Base-by-base conservation (phyloP, 1,140 invertebrate genomes). In the Papilio dardanus region DNA sequence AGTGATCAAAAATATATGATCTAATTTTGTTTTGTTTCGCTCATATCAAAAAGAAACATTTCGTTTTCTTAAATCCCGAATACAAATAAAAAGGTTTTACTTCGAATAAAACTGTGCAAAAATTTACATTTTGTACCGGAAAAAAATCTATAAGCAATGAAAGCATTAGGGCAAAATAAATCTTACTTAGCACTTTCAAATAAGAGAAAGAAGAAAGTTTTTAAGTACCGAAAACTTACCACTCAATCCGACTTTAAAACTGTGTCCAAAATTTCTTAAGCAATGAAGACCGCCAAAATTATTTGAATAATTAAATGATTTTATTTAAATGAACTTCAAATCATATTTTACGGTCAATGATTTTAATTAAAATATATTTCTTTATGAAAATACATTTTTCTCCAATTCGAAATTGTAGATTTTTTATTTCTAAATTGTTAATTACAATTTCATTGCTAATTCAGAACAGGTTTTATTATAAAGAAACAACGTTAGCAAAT, bases 191-290 rank as follows among this genome's bases (percentile, higher is more conserved):
- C 21, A 69, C 67, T 69, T 69, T 69, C n/a, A 24, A 69, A 69
- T 69, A 69, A 69, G 67, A 69, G 35, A 69, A 69, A 69, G 67
- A 37, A 69, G 35, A 69, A 69, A 69, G 67, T 69, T 69, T 40
- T 69, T 69, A 69, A 69, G 67, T 40, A 69, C 33, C 19, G n/a
- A 69, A 69, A 69, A 69, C 67, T 69, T 69, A 69, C 67, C 67
- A 69, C 67, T 69, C 67, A 69, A 69, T 69, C 67, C 67, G 67
- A 69, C 67, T 69, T 69, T 69, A 69, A 69, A 69, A 69, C 67
- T 69, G 67, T 69, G 67, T 69, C 67, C 67, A 69, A 69, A 69
- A 69, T 40, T 69, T 40, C 67, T 69, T 69, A 35, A 69, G 67
- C 31, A 69, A 21, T 40, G 19, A 69, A 40, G 67, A 69, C 67